A percentile compares a stretch with the other conserved stretches of the same genome.
phyloP scores from a whole-genome alignment of 2,888 invertebrate species.

The Macropis europaea region DNA sequence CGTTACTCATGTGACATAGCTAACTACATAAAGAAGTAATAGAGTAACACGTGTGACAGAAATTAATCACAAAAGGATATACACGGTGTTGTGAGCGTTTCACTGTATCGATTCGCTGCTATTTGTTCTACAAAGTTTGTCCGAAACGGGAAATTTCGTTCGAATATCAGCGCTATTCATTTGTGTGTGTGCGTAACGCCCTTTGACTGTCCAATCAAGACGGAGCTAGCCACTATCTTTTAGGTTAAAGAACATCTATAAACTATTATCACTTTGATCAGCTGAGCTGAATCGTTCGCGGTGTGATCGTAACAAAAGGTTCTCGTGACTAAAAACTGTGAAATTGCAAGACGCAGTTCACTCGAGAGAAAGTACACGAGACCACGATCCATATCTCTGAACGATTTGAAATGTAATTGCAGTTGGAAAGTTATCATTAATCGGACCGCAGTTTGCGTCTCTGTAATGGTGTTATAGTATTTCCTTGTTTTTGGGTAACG shows the following conservation, averaged over 20 bases:
- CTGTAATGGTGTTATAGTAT: neutral
- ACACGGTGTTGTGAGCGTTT: neutral
- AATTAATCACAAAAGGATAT: neutral
- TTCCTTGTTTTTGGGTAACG: neutral
- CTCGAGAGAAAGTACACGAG: neutral
- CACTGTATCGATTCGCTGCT: neutral
- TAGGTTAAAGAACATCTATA: conserved; percentile 40
- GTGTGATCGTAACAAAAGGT: neutral
- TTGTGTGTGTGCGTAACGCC: conserved; percentile 22
- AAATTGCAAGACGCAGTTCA: conserved; percentile 1
- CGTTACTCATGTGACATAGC: neutral
- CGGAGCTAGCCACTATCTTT: conserved; percentile 22
- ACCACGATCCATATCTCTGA: neutral
- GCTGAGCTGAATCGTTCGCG: conserved; percentile 34
- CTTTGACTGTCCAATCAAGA: conserved; percentile 42
- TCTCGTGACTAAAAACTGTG: conserved; percentile 11
- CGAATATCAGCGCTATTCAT: neutral
- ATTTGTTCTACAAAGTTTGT: neutral
- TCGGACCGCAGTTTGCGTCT: neutral
- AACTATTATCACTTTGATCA: conserved; percentile 46
- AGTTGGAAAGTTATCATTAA: conserved; percentile 12
- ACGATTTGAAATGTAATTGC: conserved; percentile 4
- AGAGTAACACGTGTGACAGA: neutral
- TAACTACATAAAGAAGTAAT: conserved; percentile 1
- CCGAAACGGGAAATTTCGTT: neutral